Evolutionary conservation across 2,888 invertebrate genomes (phyloP).

Genomic region (Pseudococcus longispinus): DNA sequence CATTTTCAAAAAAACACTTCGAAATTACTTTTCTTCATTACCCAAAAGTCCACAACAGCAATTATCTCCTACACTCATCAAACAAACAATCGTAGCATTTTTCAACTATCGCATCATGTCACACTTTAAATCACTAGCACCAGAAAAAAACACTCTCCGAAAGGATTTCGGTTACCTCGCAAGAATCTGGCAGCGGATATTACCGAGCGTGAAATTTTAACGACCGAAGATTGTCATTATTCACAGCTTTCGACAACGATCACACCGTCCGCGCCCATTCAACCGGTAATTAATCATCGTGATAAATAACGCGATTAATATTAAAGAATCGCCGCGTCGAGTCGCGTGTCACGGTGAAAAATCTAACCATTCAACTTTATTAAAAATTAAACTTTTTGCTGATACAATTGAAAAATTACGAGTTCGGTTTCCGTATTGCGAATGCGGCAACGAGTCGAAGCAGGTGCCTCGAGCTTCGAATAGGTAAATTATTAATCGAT

Average conservation of each 20-base stretch:
- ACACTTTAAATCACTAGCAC: background rate
- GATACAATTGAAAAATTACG: background rate
- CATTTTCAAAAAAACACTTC: too few species aligned
- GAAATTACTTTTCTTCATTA: too few species aligned
- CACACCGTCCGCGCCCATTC: background rate
- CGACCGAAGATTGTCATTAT: conserved; percentile 27
- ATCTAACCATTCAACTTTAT: background rate
- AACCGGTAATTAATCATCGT: conserved; percentile 36
- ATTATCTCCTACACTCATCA: too few species aligned
- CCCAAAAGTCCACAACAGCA: too few species aligned
- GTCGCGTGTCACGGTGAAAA: background rate
- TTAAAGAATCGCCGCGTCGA: background rate
- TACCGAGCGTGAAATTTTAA: background rate
- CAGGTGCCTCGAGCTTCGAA: background rate
- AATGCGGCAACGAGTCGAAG: background rate
- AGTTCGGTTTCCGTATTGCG: background rate
- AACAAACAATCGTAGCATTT: background rate
- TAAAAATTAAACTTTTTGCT: conserved; percentile 6
- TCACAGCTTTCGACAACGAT: conserved; percentile 47
- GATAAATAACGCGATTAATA: conserved; percentile 32
- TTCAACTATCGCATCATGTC: background rate
- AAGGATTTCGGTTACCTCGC: too few species aligned
- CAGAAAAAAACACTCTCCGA: background rate
- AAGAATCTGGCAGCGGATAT: background rate
- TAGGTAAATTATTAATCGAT: background rate